phyloP scores from a whole-genome alignment of 1,140 invertebrate genomes.

The Drosophila persimilis region DNA sequence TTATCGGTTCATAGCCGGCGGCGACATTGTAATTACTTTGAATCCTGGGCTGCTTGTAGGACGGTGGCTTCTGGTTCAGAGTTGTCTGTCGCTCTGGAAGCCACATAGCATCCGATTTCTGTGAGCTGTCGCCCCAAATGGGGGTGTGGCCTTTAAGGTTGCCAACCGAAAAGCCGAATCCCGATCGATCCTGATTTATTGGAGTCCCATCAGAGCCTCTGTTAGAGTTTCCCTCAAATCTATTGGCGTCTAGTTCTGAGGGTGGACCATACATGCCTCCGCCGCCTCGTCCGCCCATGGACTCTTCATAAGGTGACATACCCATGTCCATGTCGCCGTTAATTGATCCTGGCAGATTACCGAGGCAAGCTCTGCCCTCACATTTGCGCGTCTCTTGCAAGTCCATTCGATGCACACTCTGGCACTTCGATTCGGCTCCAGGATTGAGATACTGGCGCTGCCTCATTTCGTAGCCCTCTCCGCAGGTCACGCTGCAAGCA shows the following conservation, averaged over 20 bases:
- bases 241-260: constrained; percentile 19
- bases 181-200: background rate
- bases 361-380: constrained; percentile 46
- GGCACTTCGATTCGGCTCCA: constrained; percentile 48
- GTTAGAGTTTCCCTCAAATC: constrained; percentile 18
- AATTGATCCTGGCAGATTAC: constrained; percentile 38
- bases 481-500: constrained; percentile 89
- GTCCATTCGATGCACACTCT: constrained; percentile 49
- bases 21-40: background rate
- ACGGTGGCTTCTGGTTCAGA: background rate
- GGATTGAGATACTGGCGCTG: constrained; percentile 62
- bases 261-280: constrained; percentile 11
- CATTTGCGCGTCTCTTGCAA: constrained; percentile 48
- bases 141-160: constrained; percentile 45
- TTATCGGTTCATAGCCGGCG: background rate
- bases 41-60: background rate
- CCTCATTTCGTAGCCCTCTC: constrained; percentile 59
- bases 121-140: constrained; percentile 23
- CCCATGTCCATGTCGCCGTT: constrained; percentile 15
- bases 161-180: constrained; percentile 39
- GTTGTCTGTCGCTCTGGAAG: constrained; percentile 21
- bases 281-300: background rate
- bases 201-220: constrained; percentile 23
- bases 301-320: constrained; percentile 22
- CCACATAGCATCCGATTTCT: constrained; percentile 8